These are phyloP conservation scores for Lonchura striata DNA, from an alignment of 2,113 vertebrate species.

Conservation along the genomic window DNA sequence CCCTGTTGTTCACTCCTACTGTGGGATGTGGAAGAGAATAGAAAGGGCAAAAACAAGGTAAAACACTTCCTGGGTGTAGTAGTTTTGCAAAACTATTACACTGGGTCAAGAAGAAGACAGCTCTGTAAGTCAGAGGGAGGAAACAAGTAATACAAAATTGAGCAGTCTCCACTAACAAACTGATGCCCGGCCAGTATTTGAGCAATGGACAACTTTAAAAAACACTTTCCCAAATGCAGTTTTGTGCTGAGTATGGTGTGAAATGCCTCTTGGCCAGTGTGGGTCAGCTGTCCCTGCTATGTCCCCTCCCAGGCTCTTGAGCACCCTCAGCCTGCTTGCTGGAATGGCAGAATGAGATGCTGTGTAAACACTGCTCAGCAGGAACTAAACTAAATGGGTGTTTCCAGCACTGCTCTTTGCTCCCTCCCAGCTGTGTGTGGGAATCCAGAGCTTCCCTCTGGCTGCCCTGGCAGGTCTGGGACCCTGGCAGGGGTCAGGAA, in stretches of 20 bases:
- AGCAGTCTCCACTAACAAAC: neutral
- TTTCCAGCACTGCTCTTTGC: neutral
- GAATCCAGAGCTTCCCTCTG: no score
- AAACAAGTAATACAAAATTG: neutral
- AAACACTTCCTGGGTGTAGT: neutral
- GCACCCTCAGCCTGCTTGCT: neutral
- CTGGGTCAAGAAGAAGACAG: neutral
- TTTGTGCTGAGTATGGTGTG: neutral
- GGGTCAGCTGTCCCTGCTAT: fast-evolving
- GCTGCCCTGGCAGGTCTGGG: no score
- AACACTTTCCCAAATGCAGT: neutral
- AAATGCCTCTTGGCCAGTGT: neutral
- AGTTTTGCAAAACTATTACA: neutral
- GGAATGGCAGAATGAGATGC: neutral
- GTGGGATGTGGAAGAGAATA: neutral
- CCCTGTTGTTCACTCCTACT: fast-evolving
- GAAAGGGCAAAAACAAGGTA: neutral
- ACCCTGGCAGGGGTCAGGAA: no score
- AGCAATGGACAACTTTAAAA: neutral
- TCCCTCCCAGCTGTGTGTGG: no score
- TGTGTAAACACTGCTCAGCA: neutral
- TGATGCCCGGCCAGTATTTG: neutral
- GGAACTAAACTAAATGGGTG: neutral
- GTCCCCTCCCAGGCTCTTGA: neutral
- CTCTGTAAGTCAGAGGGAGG: neutral